Evolutionary conservation across 2,797 vertebrate species (phyloP).

Genomic region (Erithacus rubecula): DNA sequence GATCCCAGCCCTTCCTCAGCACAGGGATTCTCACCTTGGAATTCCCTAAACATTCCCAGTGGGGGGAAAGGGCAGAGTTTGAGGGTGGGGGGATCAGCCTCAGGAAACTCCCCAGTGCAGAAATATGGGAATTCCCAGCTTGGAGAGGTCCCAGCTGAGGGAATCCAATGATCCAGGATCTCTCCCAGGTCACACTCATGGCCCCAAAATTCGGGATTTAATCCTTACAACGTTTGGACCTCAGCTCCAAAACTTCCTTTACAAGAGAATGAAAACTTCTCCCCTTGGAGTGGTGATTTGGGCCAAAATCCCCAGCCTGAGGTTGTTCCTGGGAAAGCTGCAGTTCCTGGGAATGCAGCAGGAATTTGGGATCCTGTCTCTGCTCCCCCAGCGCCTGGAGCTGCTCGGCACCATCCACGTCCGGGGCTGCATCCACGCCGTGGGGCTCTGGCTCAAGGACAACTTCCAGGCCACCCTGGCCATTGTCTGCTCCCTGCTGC

Average conservation of each 20-base stretch:
- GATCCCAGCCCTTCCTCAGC: not conserved
- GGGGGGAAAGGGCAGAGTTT: rapidly evolving
- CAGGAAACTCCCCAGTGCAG: not conserved
- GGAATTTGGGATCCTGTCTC: not conserved
- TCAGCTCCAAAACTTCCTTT: not conserved
- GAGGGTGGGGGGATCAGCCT: not conserved
- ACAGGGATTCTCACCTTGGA: not conserved
- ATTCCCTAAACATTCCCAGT: not conserved
- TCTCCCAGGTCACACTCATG: too few species aligned
- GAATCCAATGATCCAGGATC: not conserved
- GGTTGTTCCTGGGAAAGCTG: rapidly evolving
- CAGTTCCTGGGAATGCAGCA: rapidly evolving
- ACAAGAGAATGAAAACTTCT: not conserved
- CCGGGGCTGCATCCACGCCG: constrained; percentile 89
- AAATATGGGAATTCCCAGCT: not conserved
- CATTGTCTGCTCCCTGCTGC: constrained; percentile 83
- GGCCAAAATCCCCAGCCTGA: rapidly evolving
- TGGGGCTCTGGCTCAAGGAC: constrained; percentile 91
- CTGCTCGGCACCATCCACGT: constrained; percentile 83
- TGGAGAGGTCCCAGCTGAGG: not conserved
- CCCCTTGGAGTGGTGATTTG: rapidly evolving
- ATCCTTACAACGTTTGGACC: rapidly evolving
- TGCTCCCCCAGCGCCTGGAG: constrained; percentile 76
- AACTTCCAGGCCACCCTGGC: constrained; percentile 84
- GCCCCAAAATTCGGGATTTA: not conserved